Conservation (phyloP, 1,140 invertebrate genomes). For the Brachionus manjavacas region DNA sequence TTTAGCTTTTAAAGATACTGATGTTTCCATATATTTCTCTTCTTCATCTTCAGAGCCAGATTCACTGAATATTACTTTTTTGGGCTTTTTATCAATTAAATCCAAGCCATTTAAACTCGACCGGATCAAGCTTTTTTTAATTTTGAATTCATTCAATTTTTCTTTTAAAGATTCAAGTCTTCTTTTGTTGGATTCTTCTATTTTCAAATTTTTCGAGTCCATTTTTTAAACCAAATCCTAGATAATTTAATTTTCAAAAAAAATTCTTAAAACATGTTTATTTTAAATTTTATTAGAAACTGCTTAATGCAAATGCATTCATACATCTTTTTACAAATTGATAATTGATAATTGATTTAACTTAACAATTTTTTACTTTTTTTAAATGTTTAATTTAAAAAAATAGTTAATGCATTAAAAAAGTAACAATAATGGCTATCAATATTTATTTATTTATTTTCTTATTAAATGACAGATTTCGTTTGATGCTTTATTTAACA, state of each 20-base stretch:
- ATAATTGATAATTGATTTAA: not conserved
- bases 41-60: not conserved
- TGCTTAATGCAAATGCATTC: not conserved
- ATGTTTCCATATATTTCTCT: not conserved
- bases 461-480: no score
- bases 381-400: no score
- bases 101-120: not conserved
- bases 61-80: conserved; percentile 32
- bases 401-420: no score
- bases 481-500: no score
- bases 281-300: not conserved
- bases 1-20: not conserved
- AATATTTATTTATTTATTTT: no score
- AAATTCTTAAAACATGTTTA: not conserved
- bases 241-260: not conserved
- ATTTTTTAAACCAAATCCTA: not conserved
- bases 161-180: conserved; percentile 29
- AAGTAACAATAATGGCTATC: no score
- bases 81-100: not conserved
- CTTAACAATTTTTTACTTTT: not conserved
- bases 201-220: not conserved
- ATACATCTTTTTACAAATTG: not conserved
- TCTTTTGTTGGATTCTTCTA: conserved; percentile 17
- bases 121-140: not conserved
- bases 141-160: conserved; percentile 34